A percentile compares a stretch with the other conserved stretches of the same genome.
Conservation (phyloP, 2,797 vertebrate genomes). For the Takifugu ocellatus region DNA sequence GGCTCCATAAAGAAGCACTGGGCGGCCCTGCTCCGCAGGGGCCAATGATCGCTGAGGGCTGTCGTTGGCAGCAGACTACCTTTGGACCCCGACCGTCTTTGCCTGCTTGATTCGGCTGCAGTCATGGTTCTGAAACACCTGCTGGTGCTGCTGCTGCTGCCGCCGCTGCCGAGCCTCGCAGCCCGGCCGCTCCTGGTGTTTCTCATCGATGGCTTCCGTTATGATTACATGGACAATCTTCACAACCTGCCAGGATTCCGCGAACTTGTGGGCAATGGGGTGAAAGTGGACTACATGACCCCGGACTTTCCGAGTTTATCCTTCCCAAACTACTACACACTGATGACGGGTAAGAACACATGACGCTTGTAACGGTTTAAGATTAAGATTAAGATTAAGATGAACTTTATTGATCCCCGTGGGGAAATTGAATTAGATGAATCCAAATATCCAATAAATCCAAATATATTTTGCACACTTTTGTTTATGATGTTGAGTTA, state of each 20-base stretch:
- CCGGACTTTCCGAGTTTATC: constrained; percentile 2
- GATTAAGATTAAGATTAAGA: too few species aligned
- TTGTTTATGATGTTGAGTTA: too few species aligned
- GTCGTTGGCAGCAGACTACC: background rate
- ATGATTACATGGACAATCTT: background rate
- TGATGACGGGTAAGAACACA: background rate
- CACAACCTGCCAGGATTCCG: background rate
- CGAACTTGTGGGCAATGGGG: background rate
- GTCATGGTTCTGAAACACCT: too few species aligned
- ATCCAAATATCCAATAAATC: too few species aligned
- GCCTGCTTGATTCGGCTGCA: too few species aligned
- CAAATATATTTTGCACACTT: too few species aligned
- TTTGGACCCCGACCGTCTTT: too few species aligned
- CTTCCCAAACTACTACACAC: background rate
- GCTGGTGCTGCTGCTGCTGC: background rate
- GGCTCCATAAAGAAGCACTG: too few species aligned
- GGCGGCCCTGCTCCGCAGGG: too few species aligned
- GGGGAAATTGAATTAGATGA: too few species aligned
- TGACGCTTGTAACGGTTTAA: too few species aligned
- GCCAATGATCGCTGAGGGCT: background rate
- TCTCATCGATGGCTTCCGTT: background rate
- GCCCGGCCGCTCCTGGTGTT: background rate
- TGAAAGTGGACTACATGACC: constrained; percentile 6
- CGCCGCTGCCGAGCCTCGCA: background rate
- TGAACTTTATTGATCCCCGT: too few species aligned